Evolutionary conservation across 2,113 vertebrate species (phyloP), one percentile per base, ranked within the genome.

Genomic region (Bos javanicus): DNA sequence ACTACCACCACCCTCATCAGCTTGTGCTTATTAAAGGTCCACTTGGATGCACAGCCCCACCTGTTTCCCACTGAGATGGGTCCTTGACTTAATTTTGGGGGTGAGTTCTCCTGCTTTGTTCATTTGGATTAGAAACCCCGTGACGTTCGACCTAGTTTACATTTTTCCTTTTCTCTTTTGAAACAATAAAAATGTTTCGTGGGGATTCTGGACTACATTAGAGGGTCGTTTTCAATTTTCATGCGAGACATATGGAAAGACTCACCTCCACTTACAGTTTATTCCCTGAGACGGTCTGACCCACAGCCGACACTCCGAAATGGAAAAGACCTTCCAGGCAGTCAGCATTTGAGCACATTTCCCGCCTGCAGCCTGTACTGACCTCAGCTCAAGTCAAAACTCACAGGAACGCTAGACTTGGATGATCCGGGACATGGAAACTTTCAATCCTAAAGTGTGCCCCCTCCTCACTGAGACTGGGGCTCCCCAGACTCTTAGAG

Each of bases 161-260:
- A 2, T 21, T 33, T 39, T 89, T 28, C 48, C 28, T 93, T 85
- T 64, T 57, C 30, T 39, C 85, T 97, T 97, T 97, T 5, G 85
- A 59, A 33, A 94, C 64, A 91, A 85, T 50, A 62, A 84, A 86
- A 89, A 93, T 91, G 52, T 92, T 97, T 97, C 86, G 92, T 85
- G 96, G 84, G 57, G 92, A 80, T 93, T 98, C 98, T 98, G 98
- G 97, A 56, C 96, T 97, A 86, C 76, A 96, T 98, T 97, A 98
- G 84, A 85, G 43, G 97, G 71, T 93, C 81, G 54, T 84, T 98
- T 98, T 71, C 81, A 56, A 36, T 95, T 96, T 98, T 96, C 95
- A 64, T 81, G 90, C 13, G 91, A 97, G 95, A 96, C 98, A 97
- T 85, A 96, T 97, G 98, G 98, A 97, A 98, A 98, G 98, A 94